Conservation (phyloP, 2,113 vertebrate species). For the Addax nasomaculatus region DNA sequence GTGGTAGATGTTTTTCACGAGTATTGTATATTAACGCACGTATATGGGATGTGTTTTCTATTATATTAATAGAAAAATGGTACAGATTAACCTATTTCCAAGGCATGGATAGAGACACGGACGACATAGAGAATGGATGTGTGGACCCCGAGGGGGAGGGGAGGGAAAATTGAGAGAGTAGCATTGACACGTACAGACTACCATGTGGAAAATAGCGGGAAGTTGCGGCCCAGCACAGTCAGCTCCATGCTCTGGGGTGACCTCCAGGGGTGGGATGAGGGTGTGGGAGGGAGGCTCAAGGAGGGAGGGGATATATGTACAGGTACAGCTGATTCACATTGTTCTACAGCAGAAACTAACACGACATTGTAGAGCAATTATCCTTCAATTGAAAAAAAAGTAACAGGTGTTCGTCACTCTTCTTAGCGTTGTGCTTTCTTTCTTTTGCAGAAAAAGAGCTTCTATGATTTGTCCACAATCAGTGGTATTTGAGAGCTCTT, state of each 20-base stretch:
- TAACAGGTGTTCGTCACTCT: not conserved
- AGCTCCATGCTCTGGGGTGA: not conserved
- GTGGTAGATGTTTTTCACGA: not conserved
- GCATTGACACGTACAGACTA: accelerated
- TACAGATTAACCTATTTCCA: not conserved
- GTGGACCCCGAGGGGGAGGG: not conserved
- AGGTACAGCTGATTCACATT: not conserved
- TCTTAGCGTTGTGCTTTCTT: not conserved
- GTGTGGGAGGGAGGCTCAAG: not conserved
- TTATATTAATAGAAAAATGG: not conserved
- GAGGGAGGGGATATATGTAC: not conserved
- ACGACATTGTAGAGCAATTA: not conserved
- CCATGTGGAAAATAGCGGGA: not conserved
- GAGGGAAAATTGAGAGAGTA: not conserved
- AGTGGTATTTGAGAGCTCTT: not conserved
- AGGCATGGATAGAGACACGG: not conserved
- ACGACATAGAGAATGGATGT: not conserved
- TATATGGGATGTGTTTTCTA: not conserved
- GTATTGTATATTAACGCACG: not conserved
- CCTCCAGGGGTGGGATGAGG: not conserved
- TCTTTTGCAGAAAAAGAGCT: not conserved
- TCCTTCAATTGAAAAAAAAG: not conserved
- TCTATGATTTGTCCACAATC: not conserved
- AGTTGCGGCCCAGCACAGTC: not conserved
- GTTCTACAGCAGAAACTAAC: not conserved